Conservation (phyloP, 2,113 vertebrate species). For the Vanacampus margaritifer region DNA sequence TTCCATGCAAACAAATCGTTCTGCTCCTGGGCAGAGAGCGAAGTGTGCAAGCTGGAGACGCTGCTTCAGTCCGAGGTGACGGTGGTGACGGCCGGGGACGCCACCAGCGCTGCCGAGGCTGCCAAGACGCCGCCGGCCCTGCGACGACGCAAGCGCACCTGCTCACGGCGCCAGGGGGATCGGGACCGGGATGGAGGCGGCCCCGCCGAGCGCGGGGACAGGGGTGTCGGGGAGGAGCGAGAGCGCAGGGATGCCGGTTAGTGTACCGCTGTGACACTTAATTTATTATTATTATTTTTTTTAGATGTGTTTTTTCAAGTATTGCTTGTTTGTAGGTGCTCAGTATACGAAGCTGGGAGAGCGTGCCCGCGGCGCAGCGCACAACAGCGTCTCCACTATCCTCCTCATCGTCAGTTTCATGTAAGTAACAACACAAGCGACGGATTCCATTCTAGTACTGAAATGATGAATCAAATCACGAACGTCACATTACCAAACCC, state of each 20-base stretch:
- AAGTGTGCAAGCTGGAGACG: slow-evolving; percentile 83
- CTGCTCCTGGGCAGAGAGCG: slow-evolving; percentile 67
- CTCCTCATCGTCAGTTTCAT: slow-evolving; percentile 88
- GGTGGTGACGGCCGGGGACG: slow-evolving; percentile 75
- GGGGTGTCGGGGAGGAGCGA: slow-evolving; percentile 59
- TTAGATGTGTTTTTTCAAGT: not conserved
- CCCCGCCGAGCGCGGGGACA: slow-evolving; percentile 54
- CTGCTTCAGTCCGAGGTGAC: slow-evolving; percentile 79
- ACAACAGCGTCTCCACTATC: slow-evolving; percentile 73
- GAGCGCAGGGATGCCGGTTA: slow-evolving; percentile 65
- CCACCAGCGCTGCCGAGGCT: slow-evolving; percentile 59
- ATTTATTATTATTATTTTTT: not conserved
- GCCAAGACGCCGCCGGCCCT: slow-evolving; percentile 70
- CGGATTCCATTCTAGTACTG: not conserved
- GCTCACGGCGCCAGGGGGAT: slow-evolving; percentile 74
- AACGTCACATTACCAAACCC: no score
- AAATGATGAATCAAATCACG: no score
- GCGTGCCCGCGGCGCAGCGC: slow-evolving; percentile 53
- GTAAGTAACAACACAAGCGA: slow-evolving; percentile 67
- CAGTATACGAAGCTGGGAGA: slow-evolving; percentile 65
- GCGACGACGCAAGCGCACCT: slow-evolving; percentile 81
- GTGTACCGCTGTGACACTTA: slow-evolving; percentile 4
- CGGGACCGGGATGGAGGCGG: slow-evolving; percentile 62
- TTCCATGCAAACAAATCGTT: not conserved
- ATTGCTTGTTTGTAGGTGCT: slow-evolving; percentile 40